phyloP scores from a whole-genome alignment of 2,888 invertebrate genomes.

The Ormyrus rosae region DNA sequence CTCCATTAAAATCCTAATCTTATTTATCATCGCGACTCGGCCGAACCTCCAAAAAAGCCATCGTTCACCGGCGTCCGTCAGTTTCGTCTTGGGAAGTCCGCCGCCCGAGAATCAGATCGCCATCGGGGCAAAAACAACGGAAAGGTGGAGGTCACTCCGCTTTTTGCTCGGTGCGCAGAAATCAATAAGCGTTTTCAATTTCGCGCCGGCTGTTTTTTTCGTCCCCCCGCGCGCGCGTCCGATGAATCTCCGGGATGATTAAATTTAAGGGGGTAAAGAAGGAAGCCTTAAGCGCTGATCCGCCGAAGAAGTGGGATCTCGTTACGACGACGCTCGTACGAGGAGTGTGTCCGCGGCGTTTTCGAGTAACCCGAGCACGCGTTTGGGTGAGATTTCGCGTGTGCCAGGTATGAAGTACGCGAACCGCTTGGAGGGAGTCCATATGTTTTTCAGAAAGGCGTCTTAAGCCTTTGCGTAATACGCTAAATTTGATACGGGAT shows the following conservation, averaged over 20 bases:
- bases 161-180: constrained; percentile 5
- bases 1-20: constrained; percentile 37
- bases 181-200: constrained; percentile 21
- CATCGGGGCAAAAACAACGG: neutral
- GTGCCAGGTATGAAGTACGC: too few relatives aligned
- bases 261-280: neutral
- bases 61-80: constrained; percentile 13
- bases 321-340: too few relatives aligned
- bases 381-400: too few relatives aligned
- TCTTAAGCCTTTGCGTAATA: too few relatives aligned
- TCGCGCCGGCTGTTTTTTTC: constrained; percentile 12
- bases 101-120: constrained; percentile 8
- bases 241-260: too few relatives aligned
- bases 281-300: too few relatives aligned
- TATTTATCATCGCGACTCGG: constrained; percentile 33
- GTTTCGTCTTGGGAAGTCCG: neutral
- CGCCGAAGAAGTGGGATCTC: too few relatives aligned
- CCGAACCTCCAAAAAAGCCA: neutral
- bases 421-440: too few relatives aligned
- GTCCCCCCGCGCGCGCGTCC: neutral
- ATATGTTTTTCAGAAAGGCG: too few relatives aligned
- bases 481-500: too few relatives aligned
- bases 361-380: too few relatives aligned
- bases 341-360: too few relatives aligned
- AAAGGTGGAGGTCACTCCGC: neutral